Base-by-base conservation (phyloP, 1,140 invertebrate genomes). In the Eurosta solidaginis region DNA sequence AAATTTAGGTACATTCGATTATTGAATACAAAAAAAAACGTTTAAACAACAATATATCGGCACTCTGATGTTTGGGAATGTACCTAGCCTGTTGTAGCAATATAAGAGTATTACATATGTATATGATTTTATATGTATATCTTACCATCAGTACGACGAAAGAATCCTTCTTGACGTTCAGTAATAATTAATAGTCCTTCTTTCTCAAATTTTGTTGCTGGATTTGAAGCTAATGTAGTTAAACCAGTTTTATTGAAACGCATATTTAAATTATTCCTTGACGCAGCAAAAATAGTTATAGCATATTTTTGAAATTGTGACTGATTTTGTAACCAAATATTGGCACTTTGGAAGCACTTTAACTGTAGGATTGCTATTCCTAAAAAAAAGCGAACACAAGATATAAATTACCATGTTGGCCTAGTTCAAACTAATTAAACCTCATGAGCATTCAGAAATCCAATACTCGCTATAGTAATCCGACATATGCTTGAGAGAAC, bases 171-270 rank as follows among this genome's bases (percentile, higher is more conserved):
- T 83, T 96, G 95, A 80, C 94, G 92, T 88, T 98, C 96, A 79
- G 92, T 93, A 54, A 98, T 91, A 76, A 93, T 93, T 73, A 98
- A 90, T 80, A 96, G 91, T 22, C 97, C 96, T 91, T 98, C 96
- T 84, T 96, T 96, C 85, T 97, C 96, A 89, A 97, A 97, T 88
- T 94, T 95, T 82, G 94, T 93, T 14, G 93, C 93, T 29, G 95
- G 93, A 88, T 96, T 95, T 7, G 93, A 93, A 59, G 95, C 96
- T 85, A 98, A 88, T 75, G 93, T 92, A 79, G 93, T 90, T 81
- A 98, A 88, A 88, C 97, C 96, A 88, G 95, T 93, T 86, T 94
- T 95, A 88, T 98, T 98, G 87, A 96, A 97, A 85, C 95, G 91
- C 96, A 98, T 97, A 84, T 89, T 91, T 83, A n/a, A n/a, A n/a